A percentile compares a stretch with the other conserved stretches of the same genome.
Evolutionary conservation across 2,797 vertebrate genomes (phyloP).

Genomic region (Heliangelus exortis): DNA sequence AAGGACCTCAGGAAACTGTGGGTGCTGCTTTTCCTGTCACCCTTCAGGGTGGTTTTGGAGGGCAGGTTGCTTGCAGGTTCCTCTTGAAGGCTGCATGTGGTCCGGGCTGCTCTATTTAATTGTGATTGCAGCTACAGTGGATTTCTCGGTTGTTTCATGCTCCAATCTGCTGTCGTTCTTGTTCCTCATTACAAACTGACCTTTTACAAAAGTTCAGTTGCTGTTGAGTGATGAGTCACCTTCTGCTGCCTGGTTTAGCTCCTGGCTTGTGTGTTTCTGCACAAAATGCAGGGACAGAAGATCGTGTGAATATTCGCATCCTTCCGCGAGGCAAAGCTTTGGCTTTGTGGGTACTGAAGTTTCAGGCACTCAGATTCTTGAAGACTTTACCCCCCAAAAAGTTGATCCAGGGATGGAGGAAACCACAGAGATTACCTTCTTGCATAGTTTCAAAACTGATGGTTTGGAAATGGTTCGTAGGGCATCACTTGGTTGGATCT

Average conservation of each 20-base stretch:
- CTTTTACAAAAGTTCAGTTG: slow-evolving; percentile 10
- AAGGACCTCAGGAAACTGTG: fast-evolving
- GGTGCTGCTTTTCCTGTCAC: neutral
- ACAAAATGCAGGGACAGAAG: neutral
- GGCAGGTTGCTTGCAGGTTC: neutral
- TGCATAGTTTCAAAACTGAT: neutral
- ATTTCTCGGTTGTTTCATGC: neutral
- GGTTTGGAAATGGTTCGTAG: neutral
- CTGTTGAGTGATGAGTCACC: slow-evolving; percentile 24
- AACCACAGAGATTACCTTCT: neutral
- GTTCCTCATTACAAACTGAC: neutral
- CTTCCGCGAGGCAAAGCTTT: neutral
- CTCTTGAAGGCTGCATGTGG: fast-evolving
- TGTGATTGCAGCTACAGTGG: neutral
- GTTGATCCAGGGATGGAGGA: neutral
- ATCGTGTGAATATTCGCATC: neutral
- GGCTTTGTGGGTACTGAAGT: neutral
- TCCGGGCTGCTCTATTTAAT: neutral
- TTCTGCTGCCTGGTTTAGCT: neutral
- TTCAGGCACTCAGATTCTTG: neutral
- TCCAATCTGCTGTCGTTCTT: neutral
- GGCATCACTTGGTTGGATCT: neutral
- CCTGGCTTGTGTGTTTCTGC: neutral
- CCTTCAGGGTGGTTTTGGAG: neutral
- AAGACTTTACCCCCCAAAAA: neutral